Evolutionary conservation across 1,140 invertebrate species (phyloP).

Genomic region (Hycleus phaleratus): DNA sequence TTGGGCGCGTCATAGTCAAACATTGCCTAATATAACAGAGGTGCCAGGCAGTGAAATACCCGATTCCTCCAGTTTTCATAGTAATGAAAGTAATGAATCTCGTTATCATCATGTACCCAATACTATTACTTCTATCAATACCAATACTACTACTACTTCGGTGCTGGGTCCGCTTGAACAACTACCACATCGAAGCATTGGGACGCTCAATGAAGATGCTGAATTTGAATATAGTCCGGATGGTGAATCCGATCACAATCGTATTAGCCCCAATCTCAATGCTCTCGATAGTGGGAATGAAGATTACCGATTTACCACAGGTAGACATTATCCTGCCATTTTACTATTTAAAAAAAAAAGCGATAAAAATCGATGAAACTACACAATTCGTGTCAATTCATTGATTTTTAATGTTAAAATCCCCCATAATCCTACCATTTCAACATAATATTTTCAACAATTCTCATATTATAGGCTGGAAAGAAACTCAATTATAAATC

Average conservation of each 20-base stretch:
- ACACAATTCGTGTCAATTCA: neutral
- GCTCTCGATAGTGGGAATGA: constrained; percentile 58
- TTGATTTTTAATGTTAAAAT: neutral
- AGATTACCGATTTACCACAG: constrained; percentile 50
- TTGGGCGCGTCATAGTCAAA: constrained; percentile 78
- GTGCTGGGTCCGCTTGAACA: constrained; percentile 38
- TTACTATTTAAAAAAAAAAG: too few species aligned
- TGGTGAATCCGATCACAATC: constrained; percentile 47
- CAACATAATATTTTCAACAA: neutral
- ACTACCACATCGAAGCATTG: constrained; percentile 54
- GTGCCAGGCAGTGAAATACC: constrained; percentile 84
- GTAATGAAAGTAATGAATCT: constrained; percentile 80
- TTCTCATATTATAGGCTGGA: constrained; percentile 22
- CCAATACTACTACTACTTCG: constrained; percentile 39
- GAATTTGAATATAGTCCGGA: constrained; percentile 65
- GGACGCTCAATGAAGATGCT: constrained; percentile 60
- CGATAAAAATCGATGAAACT: too few species aligned
- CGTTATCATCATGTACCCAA: constrained; percentile 48
- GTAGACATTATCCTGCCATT: constrained; percentile 28
- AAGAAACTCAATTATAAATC: constrained; percentile 24
- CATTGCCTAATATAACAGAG: constrained; percentile 85
- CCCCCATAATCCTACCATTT: neutral
- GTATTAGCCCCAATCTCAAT: constrained; percentile 52
- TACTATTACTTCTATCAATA: too few species aligned
- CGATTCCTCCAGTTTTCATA: constrained; percentile 82